These are phyloP conservation scores for Venustaconcha ellipsiformis DNA, from an alignment of 1,140 invertebrate species.

Conservation along the genomic window DNA sequence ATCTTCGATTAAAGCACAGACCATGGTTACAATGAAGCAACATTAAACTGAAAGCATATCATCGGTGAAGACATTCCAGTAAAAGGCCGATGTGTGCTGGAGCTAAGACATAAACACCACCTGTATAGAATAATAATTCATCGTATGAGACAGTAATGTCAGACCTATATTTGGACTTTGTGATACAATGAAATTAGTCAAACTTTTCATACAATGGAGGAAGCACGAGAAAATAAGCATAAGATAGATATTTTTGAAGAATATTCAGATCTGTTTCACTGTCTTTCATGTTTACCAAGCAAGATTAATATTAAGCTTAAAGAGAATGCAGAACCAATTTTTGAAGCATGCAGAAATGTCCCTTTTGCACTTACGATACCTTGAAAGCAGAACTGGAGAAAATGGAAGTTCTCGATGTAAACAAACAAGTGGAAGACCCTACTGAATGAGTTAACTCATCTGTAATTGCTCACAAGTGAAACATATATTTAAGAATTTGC, in stretches of 20 bases:
- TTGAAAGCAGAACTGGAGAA: constrained; percentile 1
- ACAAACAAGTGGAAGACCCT: constrained; percentile 12
- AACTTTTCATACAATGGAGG: too few species aligned
- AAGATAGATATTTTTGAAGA: not conserved
- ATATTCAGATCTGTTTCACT: constrained; percentile 1
- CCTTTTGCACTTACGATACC: constrained; percentile 9
- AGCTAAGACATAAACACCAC: too few species aligned
- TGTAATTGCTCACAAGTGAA: constrained; percentile 20
- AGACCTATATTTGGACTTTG: too few species aligned
- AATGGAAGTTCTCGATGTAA: constrained; percentile 14
- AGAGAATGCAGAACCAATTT: constrained; percentile 2
- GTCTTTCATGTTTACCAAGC: constrained; percentile 14
- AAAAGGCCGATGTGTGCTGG: too few species aligned
- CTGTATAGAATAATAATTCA: too few species aligned
- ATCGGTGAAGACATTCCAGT: too few species aligned
- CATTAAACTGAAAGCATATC: too few species aligned
- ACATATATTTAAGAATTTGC: constrained; percentile 36
- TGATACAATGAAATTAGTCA: too few species aligned
- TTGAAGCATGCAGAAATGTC: constrained; percentile 13
- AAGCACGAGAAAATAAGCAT: too few species aligned
- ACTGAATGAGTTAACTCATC: constrained; percentile 20
- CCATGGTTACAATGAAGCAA: too few species aligned
- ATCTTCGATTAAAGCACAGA: too few species aligned
- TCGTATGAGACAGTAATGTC: too few species aligned
- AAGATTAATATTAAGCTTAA: constrained; percentile 6